Conservation (phyloP, 2,797 vertebrate species). For the Pseudochirops cupreus region DNA sequence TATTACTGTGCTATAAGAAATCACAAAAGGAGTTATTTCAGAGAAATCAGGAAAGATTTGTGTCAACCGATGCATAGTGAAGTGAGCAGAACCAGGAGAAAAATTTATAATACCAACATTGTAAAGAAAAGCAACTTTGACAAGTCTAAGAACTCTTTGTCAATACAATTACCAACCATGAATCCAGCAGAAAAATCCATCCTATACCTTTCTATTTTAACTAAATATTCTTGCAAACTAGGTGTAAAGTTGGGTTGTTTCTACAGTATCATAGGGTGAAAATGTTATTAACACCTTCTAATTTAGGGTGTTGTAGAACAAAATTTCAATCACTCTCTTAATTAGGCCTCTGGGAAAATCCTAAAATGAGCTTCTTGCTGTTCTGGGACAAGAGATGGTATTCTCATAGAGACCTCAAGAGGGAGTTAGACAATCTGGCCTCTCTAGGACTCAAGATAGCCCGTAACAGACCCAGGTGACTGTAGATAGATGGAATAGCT, state of each 20-base stretch:
- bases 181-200: background rate
- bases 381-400: too few relatives aligned
- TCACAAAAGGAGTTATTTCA: background rate
- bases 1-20: background rate
- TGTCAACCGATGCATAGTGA: background rate
- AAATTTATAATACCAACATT: background rate
- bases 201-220: background rate
- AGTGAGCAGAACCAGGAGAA: background rate
- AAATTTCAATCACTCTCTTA: background rate
- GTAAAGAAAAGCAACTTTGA: background rate
- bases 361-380: background rate
- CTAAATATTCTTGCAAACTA: background rate
- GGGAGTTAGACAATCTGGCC: too few relatives aligned
- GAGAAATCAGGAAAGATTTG: background rate
- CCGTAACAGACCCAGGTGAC: background rate
- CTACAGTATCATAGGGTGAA: background rate
- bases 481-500: background rate
- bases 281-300: background rate
- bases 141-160: background rate
- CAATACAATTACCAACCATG: background rate
- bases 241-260: background rate
- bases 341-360: background rate
- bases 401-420: background rate
- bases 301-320: background rate
- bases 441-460: too few relatives aligned